Percentiles rank a stretch among this genome's conserved stretches.
These are phyloP conservation scores for Dysidea cf. avara DNA, from an alignment of 37 sponge, comb jelly and placozoan species.

Conservation along the genomic window DNA sequence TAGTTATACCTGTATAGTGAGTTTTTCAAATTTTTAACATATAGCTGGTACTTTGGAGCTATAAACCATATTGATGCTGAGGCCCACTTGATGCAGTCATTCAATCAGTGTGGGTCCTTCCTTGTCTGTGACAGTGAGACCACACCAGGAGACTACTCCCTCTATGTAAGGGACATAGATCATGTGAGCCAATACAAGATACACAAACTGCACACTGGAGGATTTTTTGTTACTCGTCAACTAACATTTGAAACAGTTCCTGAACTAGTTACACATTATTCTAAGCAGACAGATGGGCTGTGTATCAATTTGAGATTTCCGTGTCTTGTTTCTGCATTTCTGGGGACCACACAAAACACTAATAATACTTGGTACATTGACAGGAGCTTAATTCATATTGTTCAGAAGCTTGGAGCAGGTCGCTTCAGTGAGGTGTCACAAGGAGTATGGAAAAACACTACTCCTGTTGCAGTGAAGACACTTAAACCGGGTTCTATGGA, in stretches of 20 bases:
- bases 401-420: not conserved
- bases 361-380: too few relatives aligned
- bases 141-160: slow-evolving; percentile 92
- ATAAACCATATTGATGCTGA: slow-evolving; percentile 95
- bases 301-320: slow-evolving; percentile 59
- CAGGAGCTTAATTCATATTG: not conserved
- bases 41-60: slow-evolving; percentile 94
- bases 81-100: slow-evolving; percentile 76
- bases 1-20: too few relatives aligned
- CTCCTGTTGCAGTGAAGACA: not conserved
- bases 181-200: slow-evolving; percentile 91
- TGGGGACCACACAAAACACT: too few relatives aligned
- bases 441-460: not conserved
- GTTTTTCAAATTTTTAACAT: too few relatives aligned
- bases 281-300: slow-evolving; percentile 79
- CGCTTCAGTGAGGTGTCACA: not conserved
- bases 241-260: slow-evolving; percentile 66
- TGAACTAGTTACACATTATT: slow-evolving; percentile 79
- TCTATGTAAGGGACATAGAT: slow-evolving; percentile 81
- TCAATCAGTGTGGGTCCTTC: slow-evolving; percentile 77
- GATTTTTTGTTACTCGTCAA: slow-evolving; percentile 82
- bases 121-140: slow-evolving; percentile 96
- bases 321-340: slow-evolving; percentile 71
- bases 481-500: not conserved
- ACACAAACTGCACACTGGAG: slow-evolving; percentile 75